A percentile compares a stretch with the other conserved stretches of the same genome.
These are phyloP conservation scores for Poliocrania exsul DNA, from an alignment of 2,797 vertebrate genomes.

Conservation along the genomic window DNA sequence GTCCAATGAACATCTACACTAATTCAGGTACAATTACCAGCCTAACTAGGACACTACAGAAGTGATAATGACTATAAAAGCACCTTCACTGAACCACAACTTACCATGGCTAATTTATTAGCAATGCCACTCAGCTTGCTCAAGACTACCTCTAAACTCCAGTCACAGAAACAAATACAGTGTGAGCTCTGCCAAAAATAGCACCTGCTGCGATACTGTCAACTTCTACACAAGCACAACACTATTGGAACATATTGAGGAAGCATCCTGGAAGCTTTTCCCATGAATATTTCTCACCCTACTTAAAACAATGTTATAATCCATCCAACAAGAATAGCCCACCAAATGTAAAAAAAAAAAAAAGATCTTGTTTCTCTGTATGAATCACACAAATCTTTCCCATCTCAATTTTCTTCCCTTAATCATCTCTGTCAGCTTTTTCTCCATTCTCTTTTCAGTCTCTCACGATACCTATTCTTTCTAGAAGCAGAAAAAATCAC, in stretches of 20 bases:
- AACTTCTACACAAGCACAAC: neutral
- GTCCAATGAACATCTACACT: neutral
- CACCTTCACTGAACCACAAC: neutral
- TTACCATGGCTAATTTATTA: neutral
- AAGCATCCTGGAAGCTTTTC: neutral
- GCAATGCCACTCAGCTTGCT: neutral
- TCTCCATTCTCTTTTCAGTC: neutral
- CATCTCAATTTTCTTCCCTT: neutral
- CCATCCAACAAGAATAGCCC: neutral
- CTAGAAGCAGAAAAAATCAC: neutral
- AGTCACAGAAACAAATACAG: neutral
- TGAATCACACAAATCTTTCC: neutral
- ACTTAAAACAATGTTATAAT: neutral
- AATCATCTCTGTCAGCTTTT: neutral
- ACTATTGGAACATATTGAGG: neutral
- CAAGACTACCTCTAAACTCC: neutral
- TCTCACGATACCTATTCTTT: accelerated
- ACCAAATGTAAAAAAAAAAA: neutral
- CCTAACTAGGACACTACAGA: neutral
- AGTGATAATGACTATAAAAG: neutral
- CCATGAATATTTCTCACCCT: neutral
- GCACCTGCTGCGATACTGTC: accelerated
- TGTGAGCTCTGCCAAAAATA: neutral
- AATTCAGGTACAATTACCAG: neutral
- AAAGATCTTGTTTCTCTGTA: neutral